phyloP scores from a whole-genome alignment of 2,888 invertebrate genomes.

The Alcis repandata region DNA sequence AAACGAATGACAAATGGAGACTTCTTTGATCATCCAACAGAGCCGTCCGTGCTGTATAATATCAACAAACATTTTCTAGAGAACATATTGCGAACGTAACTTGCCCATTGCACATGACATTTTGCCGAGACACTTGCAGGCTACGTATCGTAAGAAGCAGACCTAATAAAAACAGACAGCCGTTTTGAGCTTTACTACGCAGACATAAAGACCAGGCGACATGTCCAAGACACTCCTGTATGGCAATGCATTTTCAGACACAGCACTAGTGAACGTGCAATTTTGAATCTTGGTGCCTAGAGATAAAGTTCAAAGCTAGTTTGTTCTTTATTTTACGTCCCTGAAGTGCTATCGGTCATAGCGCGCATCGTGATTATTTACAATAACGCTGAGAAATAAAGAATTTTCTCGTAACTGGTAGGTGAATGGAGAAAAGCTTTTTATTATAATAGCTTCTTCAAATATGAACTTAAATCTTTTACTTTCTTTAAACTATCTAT shows the following conservation, averaged over 20 bases:
- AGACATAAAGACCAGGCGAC: slow-evolving; percentile 11
- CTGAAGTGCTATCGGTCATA: slow-evolving; percentile 37
- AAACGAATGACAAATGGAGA: no score
- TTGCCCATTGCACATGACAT: slow-evolving; percentile 39
- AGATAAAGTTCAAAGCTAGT: slow-evolving; percentile 24
- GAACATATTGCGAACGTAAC: slow-evolving; percentile 37
- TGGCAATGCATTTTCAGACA: slow-evolving; percentile 29
- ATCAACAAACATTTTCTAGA: slow-evolving; percentile 27
- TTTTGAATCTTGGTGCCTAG: slow-evolving; percentile 27
- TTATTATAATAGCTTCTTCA: no score
- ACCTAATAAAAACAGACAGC: slow-evolving; percentile 15
- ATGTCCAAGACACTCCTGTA: slow-evolving; percentile 20
- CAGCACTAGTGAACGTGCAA: background rate
- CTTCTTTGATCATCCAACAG: background rate
- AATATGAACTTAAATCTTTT: no score
- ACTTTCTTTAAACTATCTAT: no score
- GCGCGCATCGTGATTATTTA: slow-evolving; percentile 19
- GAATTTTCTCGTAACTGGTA: slow-evolving; percentile 4
- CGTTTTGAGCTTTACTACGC: slow-evolving; percentile 37
- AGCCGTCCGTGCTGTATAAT: background rate
- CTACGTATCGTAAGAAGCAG: slow-evolving; percentile 23
- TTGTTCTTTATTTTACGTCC: slow-evolving; percentile 24
- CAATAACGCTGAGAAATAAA: slow-evolving; percentile 7
- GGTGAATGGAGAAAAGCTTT: background rate
- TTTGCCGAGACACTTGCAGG: slow-evolving; percentile 34